phyloP scores from a whole-genome alignment of 2,888 invertebrate species.

The Cryptops parisi region DNA sequence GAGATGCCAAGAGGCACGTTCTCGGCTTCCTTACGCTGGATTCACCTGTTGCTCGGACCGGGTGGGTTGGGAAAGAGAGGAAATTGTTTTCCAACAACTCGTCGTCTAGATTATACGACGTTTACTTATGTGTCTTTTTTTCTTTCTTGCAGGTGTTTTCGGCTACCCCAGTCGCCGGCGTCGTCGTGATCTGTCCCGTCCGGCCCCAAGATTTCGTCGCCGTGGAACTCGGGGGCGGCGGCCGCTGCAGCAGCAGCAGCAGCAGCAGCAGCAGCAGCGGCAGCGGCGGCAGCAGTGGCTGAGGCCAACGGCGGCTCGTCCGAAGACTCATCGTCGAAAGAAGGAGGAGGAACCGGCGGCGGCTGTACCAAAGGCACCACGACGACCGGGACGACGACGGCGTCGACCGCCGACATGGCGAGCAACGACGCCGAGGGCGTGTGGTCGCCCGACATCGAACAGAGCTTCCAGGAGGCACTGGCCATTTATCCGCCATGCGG shows the following conservation, averaged over 20 bases:
- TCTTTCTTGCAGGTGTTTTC: background rate
- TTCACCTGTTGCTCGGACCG: too few species aligned
- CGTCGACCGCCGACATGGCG: slow-evolving; percentile 81
- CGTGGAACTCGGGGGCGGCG: slow-evolving; percentile 83
- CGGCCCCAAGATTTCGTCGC: slow-evolving; percentile 72
- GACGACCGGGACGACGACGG: slow-evolving; percentile 62
- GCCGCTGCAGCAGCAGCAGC: too few species aligned
- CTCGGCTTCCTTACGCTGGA: too few species aligned
- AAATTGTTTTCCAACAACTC: too few species aligned
- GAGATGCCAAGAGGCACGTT: too few species aligned
- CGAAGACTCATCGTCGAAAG: slow-evolving; percentile 34
- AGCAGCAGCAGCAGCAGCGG: slow-evolving; percentile 72
- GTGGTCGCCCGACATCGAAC: slow-evolving; percentile 99
- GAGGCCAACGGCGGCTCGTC: slow-evolving; percentile 66
- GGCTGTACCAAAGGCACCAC: too few species aligned
- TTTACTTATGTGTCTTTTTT: too few species aligned
- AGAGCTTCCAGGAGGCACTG: slow-evolving; percentile 98
- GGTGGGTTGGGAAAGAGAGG: too few species aligned
- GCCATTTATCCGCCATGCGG: slow-evolving; percentile 99
- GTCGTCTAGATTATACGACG: too few species aligned
- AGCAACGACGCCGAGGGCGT: slow-evolving; percentile 89
- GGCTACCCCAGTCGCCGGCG: background rate
- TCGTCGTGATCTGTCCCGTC: background rate
- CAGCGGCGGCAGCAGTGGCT: slow-evolving; percentile 76
- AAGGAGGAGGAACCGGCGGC: slow-evolving; percentile 80